Base-by-base conservation (phyloP, 2,113 vertebrate species). In the Sylvia atricapilla region DNA sequence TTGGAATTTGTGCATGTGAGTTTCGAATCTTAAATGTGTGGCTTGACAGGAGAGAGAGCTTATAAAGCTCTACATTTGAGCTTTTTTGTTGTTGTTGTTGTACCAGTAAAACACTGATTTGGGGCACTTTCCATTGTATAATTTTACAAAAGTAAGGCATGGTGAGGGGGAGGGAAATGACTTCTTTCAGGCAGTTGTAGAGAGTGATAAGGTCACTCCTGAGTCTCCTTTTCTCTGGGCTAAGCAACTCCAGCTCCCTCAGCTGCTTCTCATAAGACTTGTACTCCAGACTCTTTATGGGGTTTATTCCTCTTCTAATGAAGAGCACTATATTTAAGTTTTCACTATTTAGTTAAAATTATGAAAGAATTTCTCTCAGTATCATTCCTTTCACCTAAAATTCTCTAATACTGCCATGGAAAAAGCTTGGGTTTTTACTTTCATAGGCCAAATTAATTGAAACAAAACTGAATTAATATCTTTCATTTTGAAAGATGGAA, bases 201-300 rank as follows among this genome's bases (percentile, higher is more conserved):
- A 35, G 10, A n/a, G 17, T 0, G 0, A 37, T 28, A 25, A 62
- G 6, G 10, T 75, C 27, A 27, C 33, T 15, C 6, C 7, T 37
- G 5, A 70, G 24, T 8, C 14, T 75, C 21, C 6, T 35, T 13
- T 83, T 55, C 28, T 63, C 13, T 31, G 50, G 63, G 1, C 5
- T 64, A 14, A 80, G 58, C 3, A 67, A 3, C 1, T 1, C 15
- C 43, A 52, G 6, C 2, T 73, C 23, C 13, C 4, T 60, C n/a
- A 70, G 43, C 13, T 4, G 0, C 15, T 63, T 10, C 14, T 41
- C 3, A 0, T 1, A 22, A 7, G 20, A 35, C 33, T 49, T 58
- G 11, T 79, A 7, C 21, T 72, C 5, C 6, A 79, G 47, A 59
- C 1, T 4, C 7, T 46, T 60, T 21, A 47, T 30, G 33, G 78